Evolutionary conservation across 64 coral and sea anemone genomes (phyloP).

Genomic region (Cladopsammia gracilis): DNA sequence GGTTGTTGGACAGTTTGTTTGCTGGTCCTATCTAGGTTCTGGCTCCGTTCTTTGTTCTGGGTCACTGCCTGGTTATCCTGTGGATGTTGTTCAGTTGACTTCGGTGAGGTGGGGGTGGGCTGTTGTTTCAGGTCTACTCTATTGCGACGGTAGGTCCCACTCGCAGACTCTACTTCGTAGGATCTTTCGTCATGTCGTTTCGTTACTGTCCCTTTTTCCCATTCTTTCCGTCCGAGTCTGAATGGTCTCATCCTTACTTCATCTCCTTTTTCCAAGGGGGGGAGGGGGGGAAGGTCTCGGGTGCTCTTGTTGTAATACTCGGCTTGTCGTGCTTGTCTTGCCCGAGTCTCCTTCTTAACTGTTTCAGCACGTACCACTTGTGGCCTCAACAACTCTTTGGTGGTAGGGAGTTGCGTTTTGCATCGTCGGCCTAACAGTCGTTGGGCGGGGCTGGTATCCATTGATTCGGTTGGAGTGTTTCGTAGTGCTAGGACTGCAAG

Average conservation of each 20-base stretch:
- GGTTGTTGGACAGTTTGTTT: no score
- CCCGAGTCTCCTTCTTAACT: no score
- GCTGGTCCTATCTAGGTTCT: no score
- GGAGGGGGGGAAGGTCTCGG: no score
- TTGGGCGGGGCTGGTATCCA: conserved; percentile 43
- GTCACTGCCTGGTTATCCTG: no score
- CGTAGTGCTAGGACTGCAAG: conserved; percentile 40
- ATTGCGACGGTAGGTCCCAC: conserved; percentile 1
- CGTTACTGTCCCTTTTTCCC: neutral
- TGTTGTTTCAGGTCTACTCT: neutral
- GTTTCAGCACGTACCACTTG: no score
- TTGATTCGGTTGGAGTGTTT: conserved; percentile 61
- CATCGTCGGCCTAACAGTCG: conserved; percentile 24
- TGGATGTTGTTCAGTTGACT: no score
- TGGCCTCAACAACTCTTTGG: neutral
- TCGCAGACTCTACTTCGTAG: conserved; percentile 20
- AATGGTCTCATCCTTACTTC: conserved; percentile 61
- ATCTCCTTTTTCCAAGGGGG: no score
- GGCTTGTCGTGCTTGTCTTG: no score
- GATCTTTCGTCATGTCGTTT: conserved; percentile 11
- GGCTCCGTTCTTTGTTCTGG: no score
- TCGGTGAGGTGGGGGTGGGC: no score
- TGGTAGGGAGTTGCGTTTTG: conserved; percentile 52
- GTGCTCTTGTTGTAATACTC: no score
- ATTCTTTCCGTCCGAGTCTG: neutral